Percentiles rank a stretch among this genome's conserved stretches.
Conservation (phyloP, 2,113 vertebrate species). For the Murina feae region DNA sequence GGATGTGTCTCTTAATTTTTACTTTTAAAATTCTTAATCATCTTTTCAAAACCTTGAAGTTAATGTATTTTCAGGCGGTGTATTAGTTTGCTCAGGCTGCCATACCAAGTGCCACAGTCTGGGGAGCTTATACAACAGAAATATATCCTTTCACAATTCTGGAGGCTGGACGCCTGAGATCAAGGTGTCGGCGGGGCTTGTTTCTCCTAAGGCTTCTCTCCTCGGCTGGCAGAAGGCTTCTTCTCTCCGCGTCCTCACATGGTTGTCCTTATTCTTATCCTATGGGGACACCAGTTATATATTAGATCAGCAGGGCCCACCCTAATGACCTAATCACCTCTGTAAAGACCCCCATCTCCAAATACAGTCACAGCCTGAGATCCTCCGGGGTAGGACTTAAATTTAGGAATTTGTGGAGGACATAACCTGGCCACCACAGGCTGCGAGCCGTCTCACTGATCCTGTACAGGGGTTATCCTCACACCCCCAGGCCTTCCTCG, state of each 20-base stretch:
- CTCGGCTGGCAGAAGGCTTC: background rate
- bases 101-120: too few relatives aligned
- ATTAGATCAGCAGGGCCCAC: background rate
- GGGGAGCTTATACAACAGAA: background rate
- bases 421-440: too few relatives aligned
- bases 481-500: background rate
- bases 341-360: background rate
- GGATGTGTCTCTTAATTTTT: background rate
- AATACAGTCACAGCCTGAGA: background rate
- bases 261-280: background rate
- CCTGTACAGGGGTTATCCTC: too few relatives aligned
- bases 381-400: background rate
- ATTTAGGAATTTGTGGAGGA: too few relatives aligned
- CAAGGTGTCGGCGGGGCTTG: background rate
- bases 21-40: background rate
- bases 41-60: background rate
- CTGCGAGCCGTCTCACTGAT: background rate
- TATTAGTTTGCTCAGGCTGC: background rate
- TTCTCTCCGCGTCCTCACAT: background rate
- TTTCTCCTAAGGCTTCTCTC: background rate
- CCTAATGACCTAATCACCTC: background rate
- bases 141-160: background rate
- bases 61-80: background rate
- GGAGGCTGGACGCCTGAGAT: background rate
- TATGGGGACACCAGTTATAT: background rate